These are phyloP conservation scores for Mallotus villosus DNA, from an alignment of 2,797 vertebrate species.

Conservation along the genomic window DNA sequence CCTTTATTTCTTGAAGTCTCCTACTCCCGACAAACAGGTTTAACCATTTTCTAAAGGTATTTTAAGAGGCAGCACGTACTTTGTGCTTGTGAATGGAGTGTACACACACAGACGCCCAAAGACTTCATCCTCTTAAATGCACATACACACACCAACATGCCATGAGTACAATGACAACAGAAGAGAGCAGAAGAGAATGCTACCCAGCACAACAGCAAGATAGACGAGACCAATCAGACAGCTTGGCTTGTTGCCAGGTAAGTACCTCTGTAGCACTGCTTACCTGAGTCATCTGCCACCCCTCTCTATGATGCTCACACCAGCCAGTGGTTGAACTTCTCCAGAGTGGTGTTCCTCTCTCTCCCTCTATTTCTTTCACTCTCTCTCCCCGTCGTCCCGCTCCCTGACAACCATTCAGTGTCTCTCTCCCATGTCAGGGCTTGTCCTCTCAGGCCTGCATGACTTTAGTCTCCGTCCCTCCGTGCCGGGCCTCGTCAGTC, in stretches of 20 bases:
- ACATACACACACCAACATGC: neutral
- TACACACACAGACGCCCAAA: neutral
- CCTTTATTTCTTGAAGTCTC: neutral
- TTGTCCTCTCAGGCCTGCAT: constrained; percentile 38
- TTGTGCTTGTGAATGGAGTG: neutral
- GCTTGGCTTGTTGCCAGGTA: neutral
- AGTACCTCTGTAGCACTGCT: neutral
- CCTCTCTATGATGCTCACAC: too few species aligned
- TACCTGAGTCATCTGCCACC: too few species aligned
- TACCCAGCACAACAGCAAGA: neutral
- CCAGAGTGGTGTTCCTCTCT: too few species aligned
- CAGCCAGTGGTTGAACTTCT: too few species aligned
- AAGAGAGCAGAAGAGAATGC: neutral
- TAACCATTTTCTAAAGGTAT: neutral
- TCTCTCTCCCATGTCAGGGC: constrained; percentile 44
- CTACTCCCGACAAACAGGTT: neutral
- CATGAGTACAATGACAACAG: neutral
- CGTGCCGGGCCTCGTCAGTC: neutral
- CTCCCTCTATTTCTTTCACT: too few species aligned
- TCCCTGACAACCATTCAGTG: constrained; percentile 1
- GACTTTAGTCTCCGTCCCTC: constrained; percentile 2
- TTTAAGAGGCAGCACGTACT: neutral
- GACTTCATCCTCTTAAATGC: neutral
- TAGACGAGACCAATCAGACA: neutral
- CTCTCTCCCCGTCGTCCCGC: constrained; percentile 41